These are phyloP conservation scores for Rhinoderma darwinii DNA, from an alignment of 2,113 vertebrate genomes.

Conservation along the genomic window DNA sequence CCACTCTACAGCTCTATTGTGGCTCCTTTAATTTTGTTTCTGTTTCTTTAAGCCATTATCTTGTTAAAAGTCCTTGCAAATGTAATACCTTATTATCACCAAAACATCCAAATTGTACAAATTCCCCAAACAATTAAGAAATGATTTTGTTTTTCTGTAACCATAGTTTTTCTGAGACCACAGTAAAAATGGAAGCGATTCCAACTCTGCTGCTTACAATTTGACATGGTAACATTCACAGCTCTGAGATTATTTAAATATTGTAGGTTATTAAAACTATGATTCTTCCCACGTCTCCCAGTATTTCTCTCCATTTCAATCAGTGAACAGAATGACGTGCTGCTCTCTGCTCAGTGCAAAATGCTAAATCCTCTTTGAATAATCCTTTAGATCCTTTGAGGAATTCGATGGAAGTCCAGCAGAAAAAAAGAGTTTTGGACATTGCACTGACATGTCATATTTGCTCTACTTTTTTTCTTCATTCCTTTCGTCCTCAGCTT, in stretches of 20 bases:
- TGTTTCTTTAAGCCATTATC: neutral
- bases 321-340: neutral
- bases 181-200: neutral
- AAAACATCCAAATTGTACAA: neutral
- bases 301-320: constrained; percentile 9
- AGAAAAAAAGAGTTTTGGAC: constrained; percentile 14
- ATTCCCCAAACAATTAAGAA: no score
- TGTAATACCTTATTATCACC: neutral
- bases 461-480: constrained; percentile 18
- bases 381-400: constrained; percentile 39
- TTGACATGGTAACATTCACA: neutral
- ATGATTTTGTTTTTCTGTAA: neutral
- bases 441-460: constrained; percentile 35
- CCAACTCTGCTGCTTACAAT: neutral
- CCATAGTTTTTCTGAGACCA: neutral
- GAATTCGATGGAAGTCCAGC: constrained; percentile 31
- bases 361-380: constrained; percentile 39
- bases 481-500: neutral
- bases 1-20: neutral
- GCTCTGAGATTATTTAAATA: constrained; percentile 39
- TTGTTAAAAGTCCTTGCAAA: neutral
- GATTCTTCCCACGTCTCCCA: constrained; percentile 36
- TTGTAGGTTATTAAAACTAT: constrained; percentile 38
- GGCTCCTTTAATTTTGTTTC: neutral
- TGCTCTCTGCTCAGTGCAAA: constrained; percentile 17